Conservation (phyloP, 2,797 vertebrate genomes). For the Pseudotriccus pelzelni region DNA sequence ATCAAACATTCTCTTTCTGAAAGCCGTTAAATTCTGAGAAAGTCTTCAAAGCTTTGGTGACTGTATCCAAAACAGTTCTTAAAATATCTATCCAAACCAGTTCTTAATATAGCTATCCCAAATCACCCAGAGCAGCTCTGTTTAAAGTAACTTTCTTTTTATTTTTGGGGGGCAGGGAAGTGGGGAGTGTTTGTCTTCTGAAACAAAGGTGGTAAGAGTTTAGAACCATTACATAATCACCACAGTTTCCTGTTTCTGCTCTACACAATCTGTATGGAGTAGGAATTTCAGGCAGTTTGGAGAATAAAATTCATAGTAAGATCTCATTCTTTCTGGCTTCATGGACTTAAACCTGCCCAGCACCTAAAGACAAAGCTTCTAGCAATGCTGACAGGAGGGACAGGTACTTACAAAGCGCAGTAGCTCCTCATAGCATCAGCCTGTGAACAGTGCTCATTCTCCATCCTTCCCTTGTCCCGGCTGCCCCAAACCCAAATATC, state of each 20-base stretch:
- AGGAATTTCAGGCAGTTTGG: background rate
- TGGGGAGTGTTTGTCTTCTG: background rate
- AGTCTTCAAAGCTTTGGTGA: background rate
- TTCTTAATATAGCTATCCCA: background rate
- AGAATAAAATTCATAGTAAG: background rate
- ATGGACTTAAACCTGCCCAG: background rate
- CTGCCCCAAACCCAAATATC: background rate
- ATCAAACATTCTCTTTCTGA: background rate
- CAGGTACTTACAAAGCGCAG: background rate
- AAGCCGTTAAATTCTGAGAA: background rate
- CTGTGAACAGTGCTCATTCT: background rate
- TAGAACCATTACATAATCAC: background rate
- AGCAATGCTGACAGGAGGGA: background rate
- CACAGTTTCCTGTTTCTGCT: background rate
- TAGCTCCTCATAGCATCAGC: rapidly evolving
- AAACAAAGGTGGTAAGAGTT: background rate
- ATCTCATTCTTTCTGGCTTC: background rate
- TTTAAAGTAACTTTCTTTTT: background rate
- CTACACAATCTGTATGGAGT: background rate
- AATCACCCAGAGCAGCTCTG: background rate
- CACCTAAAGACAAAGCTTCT: background rate
- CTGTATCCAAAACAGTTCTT: background rate
- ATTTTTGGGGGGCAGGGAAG: background rate
- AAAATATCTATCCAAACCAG: background rate
- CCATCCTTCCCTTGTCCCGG: background rate